Conservation (phyloP, 2,888 invertebrate genomes). For the Phalera bucephala region DNA sequence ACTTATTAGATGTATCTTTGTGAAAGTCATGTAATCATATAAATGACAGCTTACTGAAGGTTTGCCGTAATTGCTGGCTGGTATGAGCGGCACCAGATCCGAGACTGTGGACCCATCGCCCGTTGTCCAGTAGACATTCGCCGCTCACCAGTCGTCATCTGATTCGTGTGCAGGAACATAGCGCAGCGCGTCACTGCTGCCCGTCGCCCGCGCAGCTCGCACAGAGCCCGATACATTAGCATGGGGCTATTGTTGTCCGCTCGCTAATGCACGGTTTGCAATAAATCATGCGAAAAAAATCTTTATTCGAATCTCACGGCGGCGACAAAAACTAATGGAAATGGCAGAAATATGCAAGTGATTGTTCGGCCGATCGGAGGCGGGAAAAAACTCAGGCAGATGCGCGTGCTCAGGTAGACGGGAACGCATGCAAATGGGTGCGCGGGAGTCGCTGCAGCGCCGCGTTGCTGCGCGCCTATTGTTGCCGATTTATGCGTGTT, state of each 20-base stretch:
- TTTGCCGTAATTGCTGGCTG: too few relatives aligned
- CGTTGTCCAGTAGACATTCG: not conserved
- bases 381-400: conserved; percentile 41
- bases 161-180: too few relatives aligned
- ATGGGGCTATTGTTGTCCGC: conserved; percentile 17
- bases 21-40: not conserved
- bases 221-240: conserved; percentile 15
- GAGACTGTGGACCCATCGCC: not conserved
- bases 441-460: not conserved
- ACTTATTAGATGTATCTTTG: not conserved
- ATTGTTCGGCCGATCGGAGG: conserved; percentile 45
- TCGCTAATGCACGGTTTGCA: conserved; percentile 33
- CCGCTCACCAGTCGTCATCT: not conserved
- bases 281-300: conserved; percentile 58
- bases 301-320: conserved; percentile 43
- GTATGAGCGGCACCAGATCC: too few relatives aligned
- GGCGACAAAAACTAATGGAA: conserved; percentile 45
- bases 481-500: not conserved
- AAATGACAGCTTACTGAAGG: too few relatives aligned
- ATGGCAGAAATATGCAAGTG: conserved; percentile 56
- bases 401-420: conserved; percentile 59
- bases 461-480: conserved; percentile 1
- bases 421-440: conserved; percentile 47
- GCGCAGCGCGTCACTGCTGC: not conserved
- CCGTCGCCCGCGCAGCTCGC: conserved; percentile 1